phyloP scores from a whole-genome alignment of 2,888 invertebrate genomes.

The Phorcus lineatus region DNA sequence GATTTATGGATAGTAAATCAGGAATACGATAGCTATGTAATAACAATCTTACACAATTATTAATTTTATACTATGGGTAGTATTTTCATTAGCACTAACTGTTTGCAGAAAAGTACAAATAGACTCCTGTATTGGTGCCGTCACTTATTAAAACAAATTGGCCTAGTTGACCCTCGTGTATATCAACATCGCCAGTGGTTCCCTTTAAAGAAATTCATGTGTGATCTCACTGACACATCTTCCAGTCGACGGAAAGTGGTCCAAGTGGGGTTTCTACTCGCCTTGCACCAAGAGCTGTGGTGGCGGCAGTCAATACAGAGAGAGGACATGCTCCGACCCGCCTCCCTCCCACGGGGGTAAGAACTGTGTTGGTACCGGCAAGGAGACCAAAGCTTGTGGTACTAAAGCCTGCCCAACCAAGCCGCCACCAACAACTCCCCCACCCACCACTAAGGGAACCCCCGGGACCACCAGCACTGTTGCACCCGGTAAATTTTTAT shows the following conservation, averaged over 20 bases:
- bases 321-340: conserved; percentile 60
- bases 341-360: conserved; percentile 62
- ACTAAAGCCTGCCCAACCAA: conserved; percentile 54
- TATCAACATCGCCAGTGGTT: no score
- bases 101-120: no score
- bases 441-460: conserved; percentile 4
- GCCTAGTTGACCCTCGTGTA: no score
- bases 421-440: conserved; percentile 50
- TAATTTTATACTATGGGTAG: no score
- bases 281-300: conserved; percentile 63
- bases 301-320: conserved; percentile 56
- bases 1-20: no score
- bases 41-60: no score
- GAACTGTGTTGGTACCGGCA: conserved; percentile 48
- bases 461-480: conserved; percentile 40
- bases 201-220: no score
- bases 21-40: no score
- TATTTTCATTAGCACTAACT: no score
- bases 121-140: no score
- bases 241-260: conserved; percentile 63
- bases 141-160: no score
- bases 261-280: conserved; percentile 55
- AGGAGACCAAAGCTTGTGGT: conserved; percentile 52
- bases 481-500: conserved; percentile 45
- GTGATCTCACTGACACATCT: neutral